Conservation (phyloP, 1,140 invertebrate species). For the Hylaeus anthracinus region DNA sequence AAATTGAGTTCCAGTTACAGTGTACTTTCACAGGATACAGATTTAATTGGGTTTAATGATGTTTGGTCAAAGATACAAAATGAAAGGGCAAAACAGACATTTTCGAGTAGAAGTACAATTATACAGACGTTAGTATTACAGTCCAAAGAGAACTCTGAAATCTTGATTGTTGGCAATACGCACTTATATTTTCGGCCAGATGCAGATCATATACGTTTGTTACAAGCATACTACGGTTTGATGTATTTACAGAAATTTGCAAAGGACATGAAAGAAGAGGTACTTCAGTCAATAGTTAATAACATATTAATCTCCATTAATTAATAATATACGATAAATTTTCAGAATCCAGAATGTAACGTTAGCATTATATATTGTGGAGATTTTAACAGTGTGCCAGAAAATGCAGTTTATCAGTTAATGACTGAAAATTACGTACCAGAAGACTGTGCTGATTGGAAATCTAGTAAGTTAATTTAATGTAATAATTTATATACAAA, state of each 20-base stretch:
- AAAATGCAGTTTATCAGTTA: constrained; percentile 89
- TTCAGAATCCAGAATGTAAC: constrained; percentile 82
- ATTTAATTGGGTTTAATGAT: constrained; percentile 81
- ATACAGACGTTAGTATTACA: constrained; percentile 84
- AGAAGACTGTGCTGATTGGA: constrained; percentile 86
- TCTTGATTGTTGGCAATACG: constrained; percentile 91
- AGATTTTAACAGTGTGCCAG: constrained; percentile 93
- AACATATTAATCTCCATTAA: neutral
- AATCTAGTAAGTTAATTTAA: constrained; percentile 85
- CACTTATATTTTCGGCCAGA: constrained; percentile 96
- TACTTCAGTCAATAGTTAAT: constrained; percentile 62
- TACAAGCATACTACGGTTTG: constrained; percentile 87
- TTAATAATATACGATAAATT: constrained; percentile 34
- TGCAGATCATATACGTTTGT: constrained; percentile 91
- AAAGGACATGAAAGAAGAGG: constrained; percentile 77
- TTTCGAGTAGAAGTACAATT: constrained; percentile 85
- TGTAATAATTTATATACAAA: neutral
- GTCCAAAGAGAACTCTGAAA: constrained; percentile 83
- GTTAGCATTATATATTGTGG: constrained; percentile 89
- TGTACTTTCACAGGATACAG: constrained; percentile 83
- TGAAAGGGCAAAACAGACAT: constrained; percentile 82
- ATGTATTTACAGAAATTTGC: constrained; percentile 83
- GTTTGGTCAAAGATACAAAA: constrained; percentile 85
- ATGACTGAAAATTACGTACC: constrained; percentile 85
- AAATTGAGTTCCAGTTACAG: constrained; percentile 69